phyloP scores from a whole-genome alignment of 2,797 vertebrate species.

The Xenops minutus region DNA sequence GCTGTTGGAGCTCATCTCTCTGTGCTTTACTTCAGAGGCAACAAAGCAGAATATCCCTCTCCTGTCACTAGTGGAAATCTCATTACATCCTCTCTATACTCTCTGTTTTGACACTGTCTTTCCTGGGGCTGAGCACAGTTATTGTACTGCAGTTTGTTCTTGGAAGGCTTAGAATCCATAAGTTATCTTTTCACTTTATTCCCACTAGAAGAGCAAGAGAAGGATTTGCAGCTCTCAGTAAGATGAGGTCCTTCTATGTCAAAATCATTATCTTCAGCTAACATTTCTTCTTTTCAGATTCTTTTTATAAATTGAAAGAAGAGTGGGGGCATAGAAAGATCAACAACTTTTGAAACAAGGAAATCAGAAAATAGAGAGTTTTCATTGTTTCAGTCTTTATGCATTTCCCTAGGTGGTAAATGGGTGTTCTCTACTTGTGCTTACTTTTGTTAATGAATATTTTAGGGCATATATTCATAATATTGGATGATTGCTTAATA shows the following conservation, averaged over 20 bases:
- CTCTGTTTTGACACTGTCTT: slow-evolving; percentile 4
- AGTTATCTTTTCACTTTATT: slow-evolving; percentile 55
- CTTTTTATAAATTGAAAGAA: slow-evolving; percentile 58
- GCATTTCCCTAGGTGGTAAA: slow-evolving; percentile 6
- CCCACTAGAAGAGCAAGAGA: slow-evolving; percentile 36
- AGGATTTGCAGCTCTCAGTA: slow-evolving; percentile 43
- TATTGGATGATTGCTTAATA: not conserved
- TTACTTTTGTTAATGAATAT: slow-evolving; percentile 48
- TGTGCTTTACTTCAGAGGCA: not conserved
- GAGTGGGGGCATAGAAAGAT: slow-evolving; percentile 61
- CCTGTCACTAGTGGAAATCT: not conserved
- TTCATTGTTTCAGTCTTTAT: slow-evolving; percentile 19
- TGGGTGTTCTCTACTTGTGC: slow-evolving; percentile 15
- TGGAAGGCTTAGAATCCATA: slow-evolving; percentile 27
- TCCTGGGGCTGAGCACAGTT: not conserved
- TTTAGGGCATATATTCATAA: not conserved
- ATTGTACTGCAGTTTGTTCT: slow-evolving; percentile 25
- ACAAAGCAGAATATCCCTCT: not conserved
- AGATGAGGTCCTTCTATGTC: slow-evolving; percentile 56
- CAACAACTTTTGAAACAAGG: slow-evolving; percentile 60
- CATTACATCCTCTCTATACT: not conserved
- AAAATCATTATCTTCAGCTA: slow-evolving; percentile 69
- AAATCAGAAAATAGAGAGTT: slow-evolving; percentile 35
- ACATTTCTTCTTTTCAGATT: slow-evolving; percentile 57
- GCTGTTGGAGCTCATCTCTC: not conserved